Evolutionary conservation across 2,888 invertebrate species (phyloP).

Genomic region (Tetragonisca angustula): DNA sequence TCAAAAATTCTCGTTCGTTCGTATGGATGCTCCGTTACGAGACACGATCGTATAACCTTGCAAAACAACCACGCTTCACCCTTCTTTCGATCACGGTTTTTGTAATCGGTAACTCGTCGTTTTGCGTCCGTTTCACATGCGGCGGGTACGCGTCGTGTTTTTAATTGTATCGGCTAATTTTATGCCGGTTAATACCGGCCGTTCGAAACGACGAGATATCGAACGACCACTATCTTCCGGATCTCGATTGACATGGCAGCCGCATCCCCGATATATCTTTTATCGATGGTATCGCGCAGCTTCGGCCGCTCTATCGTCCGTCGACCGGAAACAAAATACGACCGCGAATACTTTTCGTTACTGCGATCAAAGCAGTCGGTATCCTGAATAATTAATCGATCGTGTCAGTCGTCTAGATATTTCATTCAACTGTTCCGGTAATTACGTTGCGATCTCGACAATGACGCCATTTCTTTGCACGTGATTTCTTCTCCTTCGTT

Average conservation of each 20-base stretch:
- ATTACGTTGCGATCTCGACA: constrained; percentile 38
- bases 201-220: constrained; percentile 55
- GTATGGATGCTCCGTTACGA: too few relatives aligned
- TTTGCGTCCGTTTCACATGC: background rate
- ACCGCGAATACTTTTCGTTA: constrained; percentile 41
- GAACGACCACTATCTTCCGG: constrained; percentile 59
- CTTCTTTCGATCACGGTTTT: background rate
- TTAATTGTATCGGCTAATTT: constrained; percentile 53
- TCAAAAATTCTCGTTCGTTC: too few relatives aligned
- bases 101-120: background rate
- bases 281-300: constrained; percentile 62
- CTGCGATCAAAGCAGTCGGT: constrained; percentile 47
- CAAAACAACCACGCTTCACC: too few relatives aligned
- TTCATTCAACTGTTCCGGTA: constrained; percentile 29
- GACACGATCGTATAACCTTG: too few relatives aligned
- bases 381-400: constrained; percentile 55
- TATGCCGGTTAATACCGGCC: constrained; percentile 52
- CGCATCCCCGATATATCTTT: constrained; percentile 68
- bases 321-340: constrained; percentile 58
- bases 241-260: constrained; percentile 71
- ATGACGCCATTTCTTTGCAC: background rate
- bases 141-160: constrained; percentile 19
- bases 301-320: constrained; percentile 38
- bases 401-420: constrained; percentile 29
- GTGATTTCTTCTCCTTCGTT: constrained; percentile 12